Conservation (phyloP, 2,888 invertebrate genomes). For the Eristalis tenax region DNA sequence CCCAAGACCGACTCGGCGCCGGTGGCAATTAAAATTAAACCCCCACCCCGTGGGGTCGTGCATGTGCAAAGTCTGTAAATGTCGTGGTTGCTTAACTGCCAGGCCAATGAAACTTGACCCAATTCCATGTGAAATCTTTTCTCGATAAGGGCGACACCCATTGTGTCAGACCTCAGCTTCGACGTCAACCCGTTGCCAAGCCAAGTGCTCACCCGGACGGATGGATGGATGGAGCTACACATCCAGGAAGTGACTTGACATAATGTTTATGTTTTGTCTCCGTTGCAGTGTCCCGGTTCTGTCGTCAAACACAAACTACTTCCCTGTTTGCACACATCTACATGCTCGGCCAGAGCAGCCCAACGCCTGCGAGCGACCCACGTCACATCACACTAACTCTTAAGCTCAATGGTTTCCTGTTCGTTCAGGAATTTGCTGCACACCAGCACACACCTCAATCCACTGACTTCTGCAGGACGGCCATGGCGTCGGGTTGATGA, state of each 20-base stretch:
- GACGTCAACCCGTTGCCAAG: slow-evolving; percentile 3
- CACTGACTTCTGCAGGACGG: not conserved
- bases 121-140: slow-evolving; percentile 39
- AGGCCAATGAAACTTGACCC: slow-evolving; percentile 69
- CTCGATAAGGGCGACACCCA: slow-evolving; percentile 24
- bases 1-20: not conserved
- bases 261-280: slow-evolving; percentile 60
- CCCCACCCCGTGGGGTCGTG: slow-evolving; percentile 8
- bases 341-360: not conserved
- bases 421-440: slow-evolving; percentile 40
- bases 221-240: slow-evolving; percentile 1
- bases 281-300: slow-evolving; percentile 13
- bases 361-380: not conserved
- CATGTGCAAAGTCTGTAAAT: not conserved
- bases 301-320: slow-evolving; percentile 65
- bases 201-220: not conserved
- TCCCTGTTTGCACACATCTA: slow-evolving; percentile 57
- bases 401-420: slow-evolving; percentile 37
- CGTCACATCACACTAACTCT: slow-evolving; percentile 7
- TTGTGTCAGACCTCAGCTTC: slow-evolving; percentile 13
- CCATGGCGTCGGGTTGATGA: no score
- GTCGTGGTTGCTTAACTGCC: slow-evolving; percentile 14
- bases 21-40: slow-evolving; percentile 40
- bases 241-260: slow-evolving; percentile 66
- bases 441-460: not conserved